Evolutionary conservation across 1,140 invertebrate genomes (phyloP), one percentile per base, ranked within the genome.

Genomic region (Triops longicaudatus): DNA sequence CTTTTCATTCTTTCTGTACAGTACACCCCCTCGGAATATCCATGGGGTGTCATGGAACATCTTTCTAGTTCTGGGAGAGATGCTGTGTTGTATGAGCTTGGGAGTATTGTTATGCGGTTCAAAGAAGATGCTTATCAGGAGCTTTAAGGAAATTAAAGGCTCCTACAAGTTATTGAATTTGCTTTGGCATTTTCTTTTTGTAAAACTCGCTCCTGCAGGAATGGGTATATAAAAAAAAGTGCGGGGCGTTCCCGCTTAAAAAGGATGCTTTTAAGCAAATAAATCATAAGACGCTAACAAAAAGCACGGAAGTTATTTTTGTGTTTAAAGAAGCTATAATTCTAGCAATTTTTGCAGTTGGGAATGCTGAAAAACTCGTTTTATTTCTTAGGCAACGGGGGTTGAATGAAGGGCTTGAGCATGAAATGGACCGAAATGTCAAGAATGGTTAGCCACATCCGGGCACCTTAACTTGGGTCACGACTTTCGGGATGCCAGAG

Each of bases 381-480:
- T 63, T 63, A 14, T 12, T 63, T 63, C 5, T 14, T 63, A 14
- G 17, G 14, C 2, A 37, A 37, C 2, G 31, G 31, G 31, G 31
- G 9, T 17, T 63, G 50, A 63, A 22, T 63, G 50, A 63, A 63
- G 14, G 50, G 50, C 50, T 63, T 63, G 50, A 17, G 50, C 50
- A 63, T 63, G 50, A 63, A 63, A 63, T 63, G 50, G 50, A 63
- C 50, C 50, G 22, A 63, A 63, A 63, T 63, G 50, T 63, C 50
- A 63, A 22, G 50, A 63, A 63, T 63, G 50, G 50, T 63, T 63
- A 63, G 50, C 50, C 50, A 63, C 50, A 63, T 63, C 50, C 50
- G 50, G 50, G 17, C 50, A 63, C 22, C 50, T 14, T 63, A 63
- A 63, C 50, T 63, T 63, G 22, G 50, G 50, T 63, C 50, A 63